Conservation (phyloP, 2,797 vertebrate species). For the Periophthalmus magnuspinnatus region DNA sequence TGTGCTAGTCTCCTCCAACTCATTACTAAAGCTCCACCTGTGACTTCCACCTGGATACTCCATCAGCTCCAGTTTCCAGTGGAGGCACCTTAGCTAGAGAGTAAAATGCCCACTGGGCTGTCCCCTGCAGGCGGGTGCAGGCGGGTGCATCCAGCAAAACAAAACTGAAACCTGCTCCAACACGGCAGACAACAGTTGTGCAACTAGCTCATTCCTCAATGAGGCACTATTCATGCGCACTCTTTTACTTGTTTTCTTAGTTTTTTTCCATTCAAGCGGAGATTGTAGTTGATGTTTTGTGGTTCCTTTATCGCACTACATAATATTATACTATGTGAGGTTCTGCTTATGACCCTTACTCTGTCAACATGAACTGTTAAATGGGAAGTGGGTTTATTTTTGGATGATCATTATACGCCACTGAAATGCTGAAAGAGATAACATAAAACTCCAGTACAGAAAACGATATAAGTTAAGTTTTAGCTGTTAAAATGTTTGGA, state of each 20-base stretch:
- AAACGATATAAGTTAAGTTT: too few species aligned
- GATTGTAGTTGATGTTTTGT: too few species aligned
- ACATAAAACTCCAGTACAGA: too few species aligned
- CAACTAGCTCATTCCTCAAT: background rate
- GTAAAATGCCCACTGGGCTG: conserved; percentile 43
- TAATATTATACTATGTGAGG: too few species aligned
- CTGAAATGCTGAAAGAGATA: too few species aligned
- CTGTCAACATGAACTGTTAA: too few species aligned
- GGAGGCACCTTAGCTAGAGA: conserved; percentile 58
- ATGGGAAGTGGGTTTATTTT: too few species aligned
- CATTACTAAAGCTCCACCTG: conserved; percentile 74
- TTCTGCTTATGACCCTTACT: too few species aligned
- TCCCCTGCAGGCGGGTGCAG: conserved; percentile 41
- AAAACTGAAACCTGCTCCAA: conserved; percentile 25
- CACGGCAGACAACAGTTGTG: conserved; percentile 3
- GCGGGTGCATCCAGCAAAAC: conserved; percentile 45
- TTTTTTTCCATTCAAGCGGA: background rate
- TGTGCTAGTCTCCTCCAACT: conserved; percentile 61
- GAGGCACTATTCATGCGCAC: background rate
- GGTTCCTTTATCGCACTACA: too few species aligned
- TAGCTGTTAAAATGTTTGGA: too few species aligned
- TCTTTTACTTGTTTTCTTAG: background rate
- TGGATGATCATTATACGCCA: too few species aligned
- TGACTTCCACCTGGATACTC: conserved; percentile 70
- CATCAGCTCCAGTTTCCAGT: conserved; percentile 59